Evolutionary conservation across 1,140 invertebrate species (phyloP), one percentile per base, ranked within the genome.

Genomic region (Cherax destructor): DNA sequence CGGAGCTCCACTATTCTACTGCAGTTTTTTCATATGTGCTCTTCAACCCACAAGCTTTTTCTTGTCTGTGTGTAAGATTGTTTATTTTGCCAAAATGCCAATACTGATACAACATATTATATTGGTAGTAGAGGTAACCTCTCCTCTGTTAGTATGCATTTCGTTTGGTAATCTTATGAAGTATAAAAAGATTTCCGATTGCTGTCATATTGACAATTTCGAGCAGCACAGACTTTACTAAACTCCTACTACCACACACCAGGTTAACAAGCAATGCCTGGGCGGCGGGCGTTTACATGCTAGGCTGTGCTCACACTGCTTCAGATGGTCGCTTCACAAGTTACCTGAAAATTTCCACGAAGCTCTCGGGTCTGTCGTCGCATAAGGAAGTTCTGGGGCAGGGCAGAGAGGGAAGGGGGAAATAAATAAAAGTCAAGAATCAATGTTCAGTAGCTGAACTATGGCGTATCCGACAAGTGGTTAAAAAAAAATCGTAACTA

Each of bases 331-430:
- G 61, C 13, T 18, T 65, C 13, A 11, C 5, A 18, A 74, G 80
- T 89, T 89, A 89, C 87, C 87, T 89, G 87, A 89, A 89, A 69
- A 89, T 89, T 83, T 89, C 87, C 87, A 89, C 65, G 79, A 89
- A 89, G 87, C 80, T 89, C 9, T 89, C 87, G 6, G 87, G 87
- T 74, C 87, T 89, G 65, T 83, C 87, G 79, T 83, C 79, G 80
- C 56, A 76, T 61, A 65, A 76, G 49, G 87, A 72, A 61, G 85
- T 87, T 87, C 85, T 87, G 85, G 84, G 84, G 47, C 72, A 74
- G 85, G 52, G 61, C 74, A 79, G 24, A 24, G 52, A 76, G 24
- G 49, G 30, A 41, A 41, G 30, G 30, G 30, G 30, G 2, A 41
- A 87, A 77, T 4, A 56, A 56, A 87, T 59, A 10, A 50, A 1